Base-by-base conservation (phyloP, 1,140 invertebrate genomes). In the Aradophagus sp. region DNA sequence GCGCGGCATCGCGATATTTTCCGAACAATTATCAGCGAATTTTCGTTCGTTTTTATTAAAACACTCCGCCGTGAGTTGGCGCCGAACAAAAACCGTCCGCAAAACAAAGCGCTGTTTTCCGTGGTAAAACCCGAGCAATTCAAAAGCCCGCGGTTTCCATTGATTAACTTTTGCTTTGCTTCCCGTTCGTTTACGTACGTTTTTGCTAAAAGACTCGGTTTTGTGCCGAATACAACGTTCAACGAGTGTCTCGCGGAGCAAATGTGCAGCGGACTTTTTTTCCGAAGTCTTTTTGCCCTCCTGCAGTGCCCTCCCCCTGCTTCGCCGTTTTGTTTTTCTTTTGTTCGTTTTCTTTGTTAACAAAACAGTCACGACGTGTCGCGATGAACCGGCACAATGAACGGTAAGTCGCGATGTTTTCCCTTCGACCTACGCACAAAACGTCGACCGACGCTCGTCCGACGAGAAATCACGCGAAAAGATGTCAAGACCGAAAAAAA, bases 151-250 rank as follows among this genome's bases (percentile, higher is more conserved):
- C 35, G 35, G 44, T 36, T 58, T 6, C 29, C 38, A 56, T 66
- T 56, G 50, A 56, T 48, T 66, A 56, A 66, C 36, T 66, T 66
- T 56, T 14, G 35, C 16, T 29, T 42, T 58, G 36, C 44, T 58
- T 56, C 16, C 17, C 29, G 42, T 44, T 36, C 42, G 27, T 42
- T 66, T 50, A 35, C 44, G 31, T 26, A 10, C 19, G 29, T 11
- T 66, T 56, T 34, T 19, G 44, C 34, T 50, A 41, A 58, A 50
- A 53, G 35, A 44, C 50, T 58, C 26, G 17, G 31, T 14, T 36
- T 50, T 50, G 58, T 67, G 62, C 52, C 36, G 19, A 13, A n/a
- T 13, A 58, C 52, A 58, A 34, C 45, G 38, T 29, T 45, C 15
- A 12, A 11, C 20, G 53, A 23, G 26, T 48, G 56, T 41, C 34